phyloP scores from a whole-genome alignment of 2,797 vertebrate species.

The Benthosema pterotum region DNA sequence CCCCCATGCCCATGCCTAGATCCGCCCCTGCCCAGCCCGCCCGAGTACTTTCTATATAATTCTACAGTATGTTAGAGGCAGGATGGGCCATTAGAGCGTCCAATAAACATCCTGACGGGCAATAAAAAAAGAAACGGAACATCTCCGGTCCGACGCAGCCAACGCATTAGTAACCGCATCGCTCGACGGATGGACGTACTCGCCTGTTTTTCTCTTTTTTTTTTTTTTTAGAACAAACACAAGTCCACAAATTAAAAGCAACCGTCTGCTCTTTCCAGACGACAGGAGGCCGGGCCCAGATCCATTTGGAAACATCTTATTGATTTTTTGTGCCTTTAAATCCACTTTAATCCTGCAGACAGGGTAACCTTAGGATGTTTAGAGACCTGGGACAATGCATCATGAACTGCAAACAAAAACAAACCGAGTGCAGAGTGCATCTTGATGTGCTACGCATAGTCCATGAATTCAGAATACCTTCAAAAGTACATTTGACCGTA shows the following conservation, averaged over 20 bases:
- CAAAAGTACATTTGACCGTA: no score
- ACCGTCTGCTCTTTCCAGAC: constrained; percentile 10
- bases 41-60: no score
- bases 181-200: constrained; percentile 13
- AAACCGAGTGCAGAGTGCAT: no score
- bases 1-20: no score
- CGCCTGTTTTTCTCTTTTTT: no score
- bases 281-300: constrained; percentile 14
- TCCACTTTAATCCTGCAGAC: no score
- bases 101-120: constrained; percentile 33
- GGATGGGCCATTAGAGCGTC: constrained; percentile 34
- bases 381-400: no score
- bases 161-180: constrained; percentile 34
- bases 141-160: constrained; percentile 8
- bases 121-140: constrained; percentile 26
- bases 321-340: no score
- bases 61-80: constrained; percentile 27
- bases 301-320: neutral
- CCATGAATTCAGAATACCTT: neutral
- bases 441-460: neutral
- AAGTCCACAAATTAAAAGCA: constrained; percentile 21
- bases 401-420: no score
- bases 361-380: no score
- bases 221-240: constrained; percentile 23
- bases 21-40: no score